Percentiles rank a stretch among this genome's conserved stretches.
Evolutionary conservation across 2,888 invertebrate genomes (phyloP).

Genomic region (Polymixis flavicincta): DNA sequence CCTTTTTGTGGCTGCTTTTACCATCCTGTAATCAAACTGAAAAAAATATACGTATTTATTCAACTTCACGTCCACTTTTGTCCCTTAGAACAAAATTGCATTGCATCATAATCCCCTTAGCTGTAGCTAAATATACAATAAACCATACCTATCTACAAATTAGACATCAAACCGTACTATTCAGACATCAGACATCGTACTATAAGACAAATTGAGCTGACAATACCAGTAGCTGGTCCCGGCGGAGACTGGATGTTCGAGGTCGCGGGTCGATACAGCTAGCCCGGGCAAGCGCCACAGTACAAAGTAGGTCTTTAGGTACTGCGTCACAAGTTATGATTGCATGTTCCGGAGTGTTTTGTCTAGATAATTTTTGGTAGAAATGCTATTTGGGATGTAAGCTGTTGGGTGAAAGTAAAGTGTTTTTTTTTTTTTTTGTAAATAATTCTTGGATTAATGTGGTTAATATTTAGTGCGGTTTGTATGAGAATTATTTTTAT

Average conservation of each 20-base stretch:
- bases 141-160: conserved; percentile 7
- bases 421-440: neutral
- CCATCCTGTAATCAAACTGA: neutral
- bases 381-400: neutral
- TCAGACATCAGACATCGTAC: conserved; percentile 30
- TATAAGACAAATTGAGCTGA: conserved; percentile 59
- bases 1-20: too few species aligned
- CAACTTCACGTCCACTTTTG: neutral
- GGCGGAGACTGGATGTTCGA: conserved; percentile 40
- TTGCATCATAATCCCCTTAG: neutral
- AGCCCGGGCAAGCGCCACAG: conserved; percentile 70
- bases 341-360: conserved; percentile 19
- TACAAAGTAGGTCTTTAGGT: conserved; percentile 62
- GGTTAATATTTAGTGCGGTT: too few species aligned
- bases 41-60: neutral
- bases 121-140: neutral
- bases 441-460: too few species aligned
- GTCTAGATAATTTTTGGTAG: conserved; percentile 31
- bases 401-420: neutral
- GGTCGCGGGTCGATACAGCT: conserved; percentile 79
- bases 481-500: neutral
- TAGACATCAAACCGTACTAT: conserved; percentile 30
- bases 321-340: conserved; percentile 56
- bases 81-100: neutral
- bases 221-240: conserved; percentile 53